Conservation (phyloP, 2,888 invertebrate species). For the Octodonta nipae region DNA sequence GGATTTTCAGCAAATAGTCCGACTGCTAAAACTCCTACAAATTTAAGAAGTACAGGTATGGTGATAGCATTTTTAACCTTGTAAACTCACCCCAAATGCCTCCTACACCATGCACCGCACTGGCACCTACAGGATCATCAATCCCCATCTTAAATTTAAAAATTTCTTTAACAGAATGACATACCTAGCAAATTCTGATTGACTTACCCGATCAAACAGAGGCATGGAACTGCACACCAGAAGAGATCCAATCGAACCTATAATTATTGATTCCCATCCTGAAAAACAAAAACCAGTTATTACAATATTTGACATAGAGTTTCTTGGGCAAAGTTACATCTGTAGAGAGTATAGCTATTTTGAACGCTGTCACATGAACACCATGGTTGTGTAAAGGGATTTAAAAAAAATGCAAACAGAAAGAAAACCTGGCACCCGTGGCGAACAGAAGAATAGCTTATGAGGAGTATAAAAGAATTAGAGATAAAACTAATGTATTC, state of each 20-base stretch:
- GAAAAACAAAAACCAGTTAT: constrained; percentile 9
- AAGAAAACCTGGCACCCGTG: no score
- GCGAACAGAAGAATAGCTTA: no score
- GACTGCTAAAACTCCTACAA: constrained; percentile 70
- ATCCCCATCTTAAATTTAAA: constrained; percentile 42
- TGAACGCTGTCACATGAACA: no score
- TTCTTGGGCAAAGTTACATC: no score
- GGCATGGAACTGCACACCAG: constrained; percentile 60
- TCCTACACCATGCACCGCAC: constrained; percentile 73
- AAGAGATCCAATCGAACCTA: constrained; percentile 67
- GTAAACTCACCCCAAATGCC: constrained; percentile 51
- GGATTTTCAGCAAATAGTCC: constrained; percentile 83
- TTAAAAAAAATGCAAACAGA: no score
- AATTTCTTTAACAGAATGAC: not conserved
- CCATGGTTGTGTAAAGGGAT: no score
- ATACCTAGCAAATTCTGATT: not conserved
- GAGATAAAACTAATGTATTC: no score
- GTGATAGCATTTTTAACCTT: not conserved
- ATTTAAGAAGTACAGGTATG: constrained; percentile 4
- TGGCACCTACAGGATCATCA: constrained; percentile 86
- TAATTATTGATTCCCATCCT: constrained; percentile 74
- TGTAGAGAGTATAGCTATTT: no score
- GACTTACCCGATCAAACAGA: constrained; percentile 50
- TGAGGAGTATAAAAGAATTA: no score
- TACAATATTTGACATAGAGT: no score